Evolutionary conservation across 1,140 invertebrate genomes (phyloP).

Genomic region (Galendromus occidentalis): DNA sequence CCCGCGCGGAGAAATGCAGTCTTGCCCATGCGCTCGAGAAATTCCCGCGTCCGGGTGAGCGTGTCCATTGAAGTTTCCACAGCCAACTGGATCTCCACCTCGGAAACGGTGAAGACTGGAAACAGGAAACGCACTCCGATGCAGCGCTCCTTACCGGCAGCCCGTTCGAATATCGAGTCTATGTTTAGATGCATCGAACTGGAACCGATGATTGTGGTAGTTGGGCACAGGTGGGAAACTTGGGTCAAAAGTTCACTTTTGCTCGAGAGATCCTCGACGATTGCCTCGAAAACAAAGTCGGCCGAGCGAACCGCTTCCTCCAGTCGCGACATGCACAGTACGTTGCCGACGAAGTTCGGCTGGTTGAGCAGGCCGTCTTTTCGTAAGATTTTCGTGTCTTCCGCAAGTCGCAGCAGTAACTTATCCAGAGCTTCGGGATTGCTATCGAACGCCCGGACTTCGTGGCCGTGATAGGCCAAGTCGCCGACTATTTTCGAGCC

Average conservation of each 20-base stretch:
- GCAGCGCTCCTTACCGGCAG: conserved; percentile 21
- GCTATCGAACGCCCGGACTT: conserved; percentile 30
- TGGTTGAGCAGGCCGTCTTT: conserved; percentile 29
- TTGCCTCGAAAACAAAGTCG: conserved; percentile 32
- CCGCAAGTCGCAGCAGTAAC: conserved; percentile 26
- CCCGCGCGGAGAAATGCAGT: conserved; percentile 33
- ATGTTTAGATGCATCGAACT: conserved; percentile 28
- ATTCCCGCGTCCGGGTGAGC: conserved; percentile 26
- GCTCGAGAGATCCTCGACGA: conserved; percentile 29
- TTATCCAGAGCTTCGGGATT: conserved; percentile 26
- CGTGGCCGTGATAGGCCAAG: conserved; percentile 33
- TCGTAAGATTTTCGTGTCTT: conserved; percentile 27
- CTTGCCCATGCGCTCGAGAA: conserved; percentile 32
- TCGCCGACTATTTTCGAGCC: conserved; percentile 33
- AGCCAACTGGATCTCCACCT: conserved; percentile 30
- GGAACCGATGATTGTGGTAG: conserved; percentile 27
- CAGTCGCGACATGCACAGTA: conserved; percentile 30
- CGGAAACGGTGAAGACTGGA: conserved; percentile 33
- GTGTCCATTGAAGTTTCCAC: conserved; percentile 25
- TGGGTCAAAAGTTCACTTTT: conserved; percentile 32
- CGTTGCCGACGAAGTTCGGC: conserved; percentile 29
- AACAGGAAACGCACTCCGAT: conserved; percentile 31
- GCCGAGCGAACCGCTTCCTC: conserved; percentile 31
- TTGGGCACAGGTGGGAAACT: conserved; percentile 25
- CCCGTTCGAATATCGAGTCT: conserved; percentile 25